Evolutionary conservation across 37 sponge, comb jelly and placozoan genomes (phyloP), one percentile per base, ranked within the genome.

Genomic region (Petrosia ficiformis): DNA sequence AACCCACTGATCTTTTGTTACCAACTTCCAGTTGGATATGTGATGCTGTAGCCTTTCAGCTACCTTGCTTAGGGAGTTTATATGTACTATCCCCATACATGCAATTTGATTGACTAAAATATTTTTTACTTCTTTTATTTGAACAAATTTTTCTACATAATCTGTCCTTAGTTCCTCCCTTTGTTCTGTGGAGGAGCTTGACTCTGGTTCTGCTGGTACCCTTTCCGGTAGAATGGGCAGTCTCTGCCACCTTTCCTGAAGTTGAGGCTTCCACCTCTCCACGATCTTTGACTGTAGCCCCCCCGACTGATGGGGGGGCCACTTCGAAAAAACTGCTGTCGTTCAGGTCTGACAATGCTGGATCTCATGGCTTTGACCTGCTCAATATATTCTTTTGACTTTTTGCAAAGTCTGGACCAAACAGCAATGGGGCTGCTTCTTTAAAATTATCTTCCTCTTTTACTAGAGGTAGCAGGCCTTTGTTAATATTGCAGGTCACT

Each of bases 1-100:
- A 19, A 80, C 71, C 80, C 80, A 79, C 36, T 63, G 61, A 30
- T 80, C 80, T 1, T 48, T 29, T 28, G 59, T 56, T n/a, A 80
- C 41, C 32, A 28, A 56, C 24, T 40, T 36, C 65, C 71, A 70
- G 42, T 79, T 70, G 25, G 38, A n/a, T 19, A 56, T 29, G 61
- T 48, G 56, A 10, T 69, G 34, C 16, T 26, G 44, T 31, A 67
- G 3, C 54, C 67, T 65, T 26, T 68, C 77, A 16, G 67, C 77
- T 3, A 31, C 24, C 40, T 16, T 41, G 56, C 3, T 52, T 4
- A 5, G 31, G 70, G n/a, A 6, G 28, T 26, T 8, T 61, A 22
- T 26, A 29, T 11, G 25, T 61, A 61, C 63, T 5, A 61, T 29
- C 63, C 26, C 63, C 63, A 48, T 8, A 19, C 14, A 14, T 48